phyloP scores from a whole-genome alignment of 2,888 invertebrate genomes.

The Punctoribates punctum region DNA sequence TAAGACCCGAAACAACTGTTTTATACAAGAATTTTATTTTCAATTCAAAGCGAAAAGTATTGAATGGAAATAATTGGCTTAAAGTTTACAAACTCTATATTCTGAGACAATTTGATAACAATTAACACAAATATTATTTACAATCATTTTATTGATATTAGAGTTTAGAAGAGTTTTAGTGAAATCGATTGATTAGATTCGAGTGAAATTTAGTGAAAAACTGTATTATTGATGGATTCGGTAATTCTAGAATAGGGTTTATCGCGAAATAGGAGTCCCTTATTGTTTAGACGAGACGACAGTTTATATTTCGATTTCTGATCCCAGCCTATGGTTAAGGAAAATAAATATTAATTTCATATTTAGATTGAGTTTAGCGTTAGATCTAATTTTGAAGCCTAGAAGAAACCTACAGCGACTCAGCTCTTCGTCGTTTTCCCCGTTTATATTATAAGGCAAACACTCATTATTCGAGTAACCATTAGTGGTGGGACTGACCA shows the following conservation, averaged over 20 bases:
- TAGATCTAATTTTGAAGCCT: background rate
- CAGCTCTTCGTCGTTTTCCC: constrained; percentile 18
- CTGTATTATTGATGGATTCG: constrained; percentile 10
- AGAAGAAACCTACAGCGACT: constrained; percentile 34
- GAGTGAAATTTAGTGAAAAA: constrained; percentile 11
- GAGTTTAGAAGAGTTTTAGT: constrained; percentile 5
- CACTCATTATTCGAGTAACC: constrained; percentile 23
- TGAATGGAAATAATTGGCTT: too few species aligned
- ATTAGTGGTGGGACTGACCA: constrained; percentile 29
- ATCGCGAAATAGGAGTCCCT: constrained; percentile 15
- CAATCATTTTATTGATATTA: too few species aligned
- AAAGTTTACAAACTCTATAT: too few species aligned
- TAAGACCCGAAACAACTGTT: too few species aligned
- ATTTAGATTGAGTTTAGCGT: background rate
- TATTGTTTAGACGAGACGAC: constrained; percentile 29
- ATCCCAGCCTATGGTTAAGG: constrained; percentile 14
- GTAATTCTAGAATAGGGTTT: constrained; percentile 22
- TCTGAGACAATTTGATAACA: too few species aligned
- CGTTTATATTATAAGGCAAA: constrained; percentile 36
- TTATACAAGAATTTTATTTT: too few species aligned
- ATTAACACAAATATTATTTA: too few species aligned
- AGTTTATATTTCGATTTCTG: constrained; percentile 22
- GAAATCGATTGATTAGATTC: background rate
- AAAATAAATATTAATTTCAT: constrained; percentile 7
- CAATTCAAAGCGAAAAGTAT: too few species aligned